phyloP scores from a whole-genome alignment of 2,113 vertebrate genomes.

The Herpailurus yagouaroundi region DNA sequence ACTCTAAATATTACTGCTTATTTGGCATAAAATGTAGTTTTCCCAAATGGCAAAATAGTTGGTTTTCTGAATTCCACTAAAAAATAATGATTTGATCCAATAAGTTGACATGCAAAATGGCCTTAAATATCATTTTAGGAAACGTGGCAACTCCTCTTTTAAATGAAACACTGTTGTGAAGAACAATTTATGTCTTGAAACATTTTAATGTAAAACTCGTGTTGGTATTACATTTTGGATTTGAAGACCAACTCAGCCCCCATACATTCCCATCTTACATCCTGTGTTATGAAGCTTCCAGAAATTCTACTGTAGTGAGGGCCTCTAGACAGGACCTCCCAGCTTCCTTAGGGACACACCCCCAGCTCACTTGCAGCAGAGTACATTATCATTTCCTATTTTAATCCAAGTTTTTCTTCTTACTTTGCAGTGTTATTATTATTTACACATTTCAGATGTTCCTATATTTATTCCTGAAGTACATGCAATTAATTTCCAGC shows the following conservation, averaged over 20 bases:
- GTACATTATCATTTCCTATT: slow-evolving; percentile 42
- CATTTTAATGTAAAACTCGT: slow-evolving; percentile 80
- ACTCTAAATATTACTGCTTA: slow-evolving; percentile 39
- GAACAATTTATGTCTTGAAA: slow-evolving; percentile 66
- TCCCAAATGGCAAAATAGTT: slow-evolving; percentile 48
- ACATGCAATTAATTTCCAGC: slow-evolving; percentile 11
- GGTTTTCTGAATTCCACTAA: slow-evolving; percentile 46
- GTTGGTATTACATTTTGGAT: slow-evolving; percentile 66
- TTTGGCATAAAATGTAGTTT: slow-evolving; percentile 40
- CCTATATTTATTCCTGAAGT: slow-evolving; percentile 5
- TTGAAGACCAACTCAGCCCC: slow-evolving; percentile 68
- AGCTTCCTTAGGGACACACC: slow-evolving; percentile 62
- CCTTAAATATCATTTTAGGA: slow-evolving; percentile 65
- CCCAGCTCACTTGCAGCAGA: slow-evolving; percentile 39
- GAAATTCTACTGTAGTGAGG: slow-evolving; percentile 39
- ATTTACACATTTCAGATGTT: slow-evolving; percentile 65
- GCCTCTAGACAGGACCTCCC: slow-evolving; percentile 70
- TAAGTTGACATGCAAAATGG: slow-evolving; percentile 59
- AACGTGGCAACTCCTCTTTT: slow-evolving; percentile 51
- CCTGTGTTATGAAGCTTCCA: slow-evolving; percentile 74
- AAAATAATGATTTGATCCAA: slow-evolving; percentile 48
- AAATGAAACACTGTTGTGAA: slow-evolving; percentile 73
- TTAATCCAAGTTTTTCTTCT: slow-evolving; percentile 40
- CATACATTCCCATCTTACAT: slow-evolving; percentile 66
- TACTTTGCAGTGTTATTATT: slow-evolving; percentile 34